A percentile compares a stretch with the other conserved stretches of the same genome.
phyloP scores from a whole-genome alignment of 2,113 vertebrate species.

The Corythoichthys intestinalis region DNA sequence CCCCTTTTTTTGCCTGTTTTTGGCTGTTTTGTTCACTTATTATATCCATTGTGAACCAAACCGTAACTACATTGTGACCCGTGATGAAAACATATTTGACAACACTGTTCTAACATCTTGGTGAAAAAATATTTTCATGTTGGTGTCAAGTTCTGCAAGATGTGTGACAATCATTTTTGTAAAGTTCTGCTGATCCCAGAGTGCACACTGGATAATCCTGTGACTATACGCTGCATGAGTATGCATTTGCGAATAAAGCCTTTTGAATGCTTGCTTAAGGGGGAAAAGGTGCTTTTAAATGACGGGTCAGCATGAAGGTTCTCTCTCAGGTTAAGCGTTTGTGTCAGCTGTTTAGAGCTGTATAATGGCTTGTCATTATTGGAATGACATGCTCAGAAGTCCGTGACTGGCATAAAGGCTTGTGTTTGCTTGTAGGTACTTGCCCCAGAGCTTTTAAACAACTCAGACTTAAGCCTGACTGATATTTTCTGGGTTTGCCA shows the following conservation, averaged over 20 bases:
- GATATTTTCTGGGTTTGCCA: constrained; percentile 41
- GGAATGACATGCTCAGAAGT: constrained; percentile 35
- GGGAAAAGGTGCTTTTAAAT: neutral
- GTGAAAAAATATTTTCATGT: neutral
- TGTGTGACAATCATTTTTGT: neutral
- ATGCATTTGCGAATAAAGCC: neutral
- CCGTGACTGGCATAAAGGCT: constrained; percentile 24
- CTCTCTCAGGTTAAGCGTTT: constrained; percentile 45
- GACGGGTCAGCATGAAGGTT: neutral
- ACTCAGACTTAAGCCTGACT: constrained; percentile 43
- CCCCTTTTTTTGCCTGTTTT: no score
- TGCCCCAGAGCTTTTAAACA: constrained; percentile 26
- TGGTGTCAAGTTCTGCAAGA: neutral
- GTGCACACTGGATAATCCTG: constrained; percentile 41
- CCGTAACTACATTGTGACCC: neutral
- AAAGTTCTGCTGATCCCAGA: constrained; percentile 30
- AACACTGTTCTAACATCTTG: neutral
- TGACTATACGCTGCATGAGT: neutral
- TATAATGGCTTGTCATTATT: constrained; percentile 55
- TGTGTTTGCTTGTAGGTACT: constrained; percentile 38
- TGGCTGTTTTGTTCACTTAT: neutral
- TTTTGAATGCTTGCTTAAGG: constrained; percentile 5
- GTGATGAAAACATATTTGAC: neutral
- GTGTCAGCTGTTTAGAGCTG: constrained; percentile 25
- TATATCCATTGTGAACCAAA: neutral